phyloP scores from a whole-genome alignment of 2,888 invertebrate species.

The Phrixothrix hirtus region DNA sequence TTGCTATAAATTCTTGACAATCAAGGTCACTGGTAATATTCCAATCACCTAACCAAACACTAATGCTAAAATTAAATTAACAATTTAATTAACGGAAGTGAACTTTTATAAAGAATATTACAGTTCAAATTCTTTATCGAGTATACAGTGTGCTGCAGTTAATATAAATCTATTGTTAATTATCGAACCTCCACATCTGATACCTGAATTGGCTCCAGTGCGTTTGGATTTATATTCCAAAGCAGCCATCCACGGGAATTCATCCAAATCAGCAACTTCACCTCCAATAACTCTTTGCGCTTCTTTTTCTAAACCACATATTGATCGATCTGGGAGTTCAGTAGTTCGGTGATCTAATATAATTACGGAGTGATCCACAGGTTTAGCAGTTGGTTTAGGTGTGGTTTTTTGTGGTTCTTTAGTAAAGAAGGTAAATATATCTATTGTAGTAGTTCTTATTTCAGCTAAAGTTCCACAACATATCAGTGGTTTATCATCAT shows the following conservation, averaged over 20 bases:
- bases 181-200: constrained; percentile 53
- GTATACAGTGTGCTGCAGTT: constrained; percentile 55
- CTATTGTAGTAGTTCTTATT: background rate
- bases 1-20: background rate
- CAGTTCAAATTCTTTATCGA: constrained; percentile 11
- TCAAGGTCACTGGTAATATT: constrained; percentile 6
- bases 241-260: constrained; percentile 56
- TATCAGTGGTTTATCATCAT: constrained; percentile 55
- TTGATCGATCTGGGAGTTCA: constrained; percentile 9
- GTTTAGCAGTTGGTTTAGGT: background rate
- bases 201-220: constrained; percentile 6
- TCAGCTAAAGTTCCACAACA: constrained; percentile 34
- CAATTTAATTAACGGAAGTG: too few species aligned
- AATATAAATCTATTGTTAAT: constrained; percentile 56
- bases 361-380: background rate
- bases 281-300: constrained; percentile 35
- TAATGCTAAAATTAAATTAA: constrained; percentile 2
- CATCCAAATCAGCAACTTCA: constrained; percentile 47
- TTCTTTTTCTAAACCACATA: constrained; percentile 13
- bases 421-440: background rate
- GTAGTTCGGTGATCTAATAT: too few species aligned
- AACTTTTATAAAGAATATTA: too few species aligned
- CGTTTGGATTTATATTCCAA: constrained; percentile 49
- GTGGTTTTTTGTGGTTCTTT: too few species aligned
- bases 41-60: constrained; percentile 7